A percentile compares a stretch with the other conserved stretches of the same genome.
phyloP scores from a whole-genome alignment of 2,888 invertebrate genomes.

The Athrips mouffetella region DNA sequence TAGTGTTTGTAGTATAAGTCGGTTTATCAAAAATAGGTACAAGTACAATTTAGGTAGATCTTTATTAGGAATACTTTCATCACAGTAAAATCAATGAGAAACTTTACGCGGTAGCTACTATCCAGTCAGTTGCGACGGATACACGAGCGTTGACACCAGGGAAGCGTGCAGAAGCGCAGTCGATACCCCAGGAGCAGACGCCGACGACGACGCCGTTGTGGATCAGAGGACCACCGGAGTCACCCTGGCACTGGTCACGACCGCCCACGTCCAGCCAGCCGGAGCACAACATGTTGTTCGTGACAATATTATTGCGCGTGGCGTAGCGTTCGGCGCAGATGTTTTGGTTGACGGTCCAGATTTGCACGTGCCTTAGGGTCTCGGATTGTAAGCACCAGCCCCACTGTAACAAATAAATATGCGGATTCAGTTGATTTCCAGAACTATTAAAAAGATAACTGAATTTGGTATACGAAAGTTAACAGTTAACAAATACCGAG shows the following conservation, averaged over 20 bases:
- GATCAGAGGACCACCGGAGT: slow-evolving; percentile 48
- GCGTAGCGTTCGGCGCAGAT: slow-evolving; percentile 34
- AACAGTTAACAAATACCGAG: background rate
- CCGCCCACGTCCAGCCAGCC: slow-evolving; percentile 48
- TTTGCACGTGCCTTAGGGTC: slow-evolving; percentile 40
- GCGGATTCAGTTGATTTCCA: no score
- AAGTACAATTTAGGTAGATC: background rate
- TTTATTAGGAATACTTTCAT: background rate
- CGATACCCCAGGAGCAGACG: slow-evolving; percentile 40
- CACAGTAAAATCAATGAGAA: background rate
- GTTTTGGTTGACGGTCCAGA: slow-evolving; percentile 38
- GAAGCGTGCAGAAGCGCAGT: slow-evolving; percentile 35
- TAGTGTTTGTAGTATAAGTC: no score
- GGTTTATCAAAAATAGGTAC: no score
- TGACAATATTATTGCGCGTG: slow-evolving; percentile 30
- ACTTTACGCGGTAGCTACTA: slow-evolving; percentile 36
- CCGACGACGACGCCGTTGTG: slow-evolving; percentile 46
- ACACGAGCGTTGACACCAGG: slow-evolving; percentile 49
- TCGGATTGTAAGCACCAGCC: slow-evolving; percentile 20
- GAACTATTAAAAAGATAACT: no score
- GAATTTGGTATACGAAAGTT: no score
- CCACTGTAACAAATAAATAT: background rate
- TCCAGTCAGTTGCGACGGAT: slow-evolving; percentile 41
- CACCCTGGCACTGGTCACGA: slow-evolving; percentile 55
- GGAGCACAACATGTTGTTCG: slow-evolving; percentile 41